Percentiles rank a stretch among this genome's conserved stretches.
Conservation (phyloP, 2,113 vertebrate species). For the Dasyornis broadbenti region DNA sequence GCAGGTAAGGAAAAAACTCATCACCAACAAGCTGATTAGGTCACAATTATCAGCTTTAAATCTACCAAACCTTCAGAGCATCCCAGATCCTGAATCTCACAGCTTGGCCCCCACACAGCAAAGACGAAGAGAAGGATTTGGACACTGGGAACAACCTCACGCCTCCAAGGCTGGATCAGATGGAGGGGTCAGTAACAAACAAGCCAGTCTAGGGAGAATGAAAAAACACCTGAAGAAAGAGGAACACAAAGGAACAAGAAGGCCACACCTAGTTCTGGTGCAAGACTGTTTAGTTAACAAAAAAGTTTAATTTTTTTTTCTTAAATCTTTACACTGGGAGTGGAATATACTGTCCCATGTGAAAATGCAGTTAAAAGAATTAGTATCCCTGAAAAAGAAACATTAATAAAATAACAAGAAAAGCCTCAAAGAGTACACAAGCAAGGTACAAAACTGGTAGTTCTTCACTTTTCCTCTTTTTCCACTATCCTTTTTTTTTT, state of each 20-base stretch:
- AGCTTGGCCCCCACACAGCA: rapidly evolving
- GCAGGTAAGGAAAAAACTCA: not conserved
- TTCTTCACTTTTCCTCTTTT: not conserved
- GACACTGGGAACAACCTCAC: not conserved
- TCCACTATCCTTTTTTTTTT: not conserved
- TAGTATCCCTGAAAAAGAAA: not conserved
- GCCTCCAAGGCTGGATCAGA: not conserved
- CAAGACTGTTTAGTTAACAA: not conserved
- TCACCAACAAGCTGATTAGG: not conserved
- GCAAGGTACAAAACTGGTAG: rapidly evolving
- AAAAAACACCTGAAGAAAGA: not conserved
- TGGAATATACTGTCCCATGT: not conserved
- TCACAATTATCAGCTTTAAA: not conserved
- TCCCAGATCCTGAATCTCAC: not conserved
- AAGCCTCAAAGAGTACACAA: not conserved
- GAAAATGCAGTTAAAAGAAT: not conserved
- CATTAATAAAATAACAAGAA: not conserved
- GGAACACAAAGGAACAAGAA: not conserved
- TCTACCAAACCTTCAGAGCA: not conserved
- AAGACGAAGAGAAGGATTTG: rapidly evolving
- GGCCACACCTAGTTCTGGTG: not conserved
- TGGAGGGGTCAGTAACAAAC: not conserved
- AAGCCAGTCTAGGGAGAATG: too few species aligned
- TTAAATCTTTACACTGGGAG: not conserved
- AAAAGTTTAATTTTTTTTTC: too few species aligned